Percentiles rank a stretch among this genome's conserved stretches.
These are phyloP conservation scores for Thripadectes ignobilis DNA, from an alignment of 2,797 vertebrate species.

Conservation along the genomic window DNA sequence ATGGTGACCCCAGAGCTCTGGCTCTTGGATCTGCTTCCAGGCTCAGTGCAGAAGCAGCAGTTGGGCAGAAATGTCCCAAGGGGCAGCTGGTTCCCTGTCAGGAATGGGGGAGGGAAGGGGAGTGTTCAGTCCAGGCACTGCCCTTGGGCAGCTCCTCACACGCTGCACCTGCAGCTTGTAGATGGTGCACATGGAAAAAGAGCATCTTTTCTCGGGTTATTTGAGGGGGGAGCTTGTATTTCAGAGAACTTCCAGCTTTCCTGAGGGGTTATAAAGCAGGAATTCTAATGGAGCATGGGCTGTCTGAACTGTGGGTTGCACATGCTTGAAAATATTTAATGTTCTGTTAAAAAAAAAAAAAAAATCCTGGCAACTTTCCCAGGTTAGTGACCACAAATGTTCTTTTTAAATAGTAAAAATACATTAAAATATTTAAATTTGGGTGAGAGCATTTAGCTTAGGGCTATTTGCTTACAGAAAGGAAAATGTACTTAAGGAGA, in stretches of 20 bases:
- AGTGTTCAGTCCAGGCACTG: neutral
- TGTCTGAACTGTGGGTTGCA: neutral
- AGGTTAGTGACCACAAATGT: neutral
- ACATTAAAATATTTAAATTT: neutral
- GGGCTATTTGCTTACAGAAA: conserved; percentile 31
- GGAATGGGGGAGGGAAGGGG: neutral
- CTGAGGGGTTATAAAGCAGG: neutral
- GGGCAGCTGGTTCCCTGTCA: neutral
- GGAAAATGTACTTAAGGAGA: neutral
- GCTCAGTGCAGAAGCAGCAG: neutral
- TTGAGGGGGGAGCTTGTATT: neutral
- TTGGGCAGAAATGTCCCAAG: neutral
- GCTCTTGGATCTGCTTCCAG: neutral
- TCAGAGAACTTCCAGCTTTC: neutral
- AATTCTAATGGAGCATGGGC: neutral
- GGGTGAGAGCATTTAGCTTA: neutral
- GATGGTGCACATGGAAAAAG: neutral
- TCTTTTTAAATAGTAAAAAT: neutral
- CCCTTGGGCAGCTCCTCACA: neutral
- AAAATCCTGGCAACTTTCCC: neutral
- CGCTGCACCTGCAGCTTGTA: neutral
- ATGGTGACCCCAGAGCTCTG: accelerated
- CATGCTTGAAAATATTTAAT: neutral
- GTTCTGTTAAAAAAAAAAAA: neutral
- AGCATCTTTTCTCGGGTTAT: neutral